Base-by-base conservation (phyloP, 2,113 vertebrate species). In the Amblyornis subalaris region DNA sequence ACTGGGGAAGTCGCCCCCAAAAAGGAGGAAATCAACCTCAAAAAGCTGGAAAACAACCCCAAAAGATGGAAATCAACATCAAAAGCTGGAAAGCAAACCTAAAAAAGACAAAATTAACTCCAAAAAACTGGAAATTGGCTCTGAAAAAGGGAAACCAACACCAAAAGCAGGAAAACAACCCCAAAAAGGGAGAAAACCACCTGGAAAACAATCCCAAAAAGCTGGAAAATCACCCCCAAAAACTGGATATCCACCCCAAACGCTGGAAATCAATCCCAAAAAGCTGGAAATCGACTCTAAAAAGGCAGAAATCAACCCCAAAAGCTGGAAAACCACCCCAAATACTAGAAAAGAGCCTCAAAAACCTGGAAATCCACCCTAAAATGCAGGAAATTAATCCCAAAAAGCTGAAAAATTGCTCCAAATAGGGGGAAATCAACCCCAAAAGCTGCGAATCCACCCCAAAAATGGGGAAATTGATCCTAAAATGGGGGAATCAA, bases 281-380 rank as follows among this genome's bases (percentile, higher is more conserved):
- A 45, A 6, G 7, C 38, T 9, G 23, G 58, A 51, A 40, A 45
- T 19, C 8, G 6, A 45, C 16, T 7, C 18, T 45, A 42, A 42
- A 42, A 42, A 42, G 40, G 10, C 10, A 18, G 18, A 45, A 45
- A 45, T 19, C 17, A 18, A 16, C 44, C 16, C 44, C 44, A 42
- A 42, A 42, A 42, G 14, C 10, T 10, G 40, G 14, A 14, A 42
- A 42, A 44, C 20, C 10, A 36, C 7, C 2, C 11, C 6, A 28
- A 42, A 3, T 3, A 2, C 40, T 9, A 1, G 9, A 22, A 40
- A 50, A 16, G 2, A 9, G 17, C 26, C 26, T 2, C 14, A 20
- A 48, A 48, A 48, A 48, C 10, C 47, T 48, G 23, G 7, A 48
- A 48, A 48, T 12, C 24, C 6, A 25, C 12, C 13, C 48, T 8